phyloP scores from a whole-genome alignment of 2,113 vertebrate genomes.

The Leptobrachium leishanense region DNA sequence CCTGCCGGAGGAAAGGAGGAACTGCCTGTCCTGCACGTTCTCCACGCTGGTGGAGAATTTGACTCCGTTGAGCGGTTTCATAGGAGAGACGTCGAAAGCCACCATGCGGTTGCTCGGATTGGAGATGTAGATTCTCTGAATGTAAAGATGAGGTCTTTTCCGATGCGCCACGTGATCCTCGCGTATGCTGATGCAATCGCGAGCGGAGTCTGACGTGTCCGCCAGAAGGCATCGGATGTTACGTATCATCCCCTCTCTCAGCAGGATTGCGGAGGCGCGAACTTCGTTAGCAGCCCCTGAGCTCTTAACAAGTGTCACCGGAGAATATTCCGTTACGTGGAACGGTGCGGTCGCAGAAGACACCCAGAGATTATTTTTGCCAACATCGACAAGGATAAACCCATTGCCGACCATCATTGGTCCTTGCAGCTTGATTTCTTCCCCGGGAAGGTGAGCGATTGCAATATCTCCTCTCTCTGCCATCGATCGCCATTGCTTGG shows the following conservation, averaged over 20 bases:
- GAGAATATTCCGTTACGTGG: constrained; percentile 73
- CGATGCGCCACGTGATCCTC: constrained; percentile 91
- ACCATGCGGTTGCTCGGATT: constrained; percentile 80
- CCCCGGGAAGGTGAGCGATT: constrained; percentile 54
- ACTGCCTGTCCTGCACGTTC: constrained; percentile 80
- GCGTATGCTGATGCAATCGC: constrained; percentile 80
- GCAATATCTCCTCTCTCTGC: constrained; percentile 66
- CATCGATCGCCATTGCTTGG: constrained; percentile 72
- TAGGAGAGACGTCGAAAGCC: constrained; percentile 67
- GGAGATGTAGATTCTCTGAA: constrained; percentile 82
- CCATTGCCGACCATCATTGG: constrained; percentile 86
- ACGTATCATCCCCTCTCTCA: constrained; percentile 81
- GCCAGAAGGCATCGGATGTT: constrained; percentile 75
- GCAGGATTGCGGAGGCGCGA: constrained; percentile 69
- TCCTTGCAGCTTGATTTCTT: constrained; percentile 57
- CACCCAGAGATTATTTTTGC: constrained; percentile 84
- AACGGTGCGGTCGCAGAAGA: constrained; percentile 67
- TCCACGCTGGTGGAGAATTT: constrained; percentile 77
- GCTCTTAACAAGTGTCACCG: constrained; percentile 70
- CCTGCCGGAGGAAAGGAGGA: constrained; percentile 80
- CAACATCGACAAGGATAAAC: constrained; percentile 78
- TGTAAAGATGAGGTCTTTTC: constrained; percentile 80
- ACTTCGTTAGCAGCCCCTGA: constrained; percentile 67
- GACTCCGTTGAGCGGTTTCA: constrained; percentile 52
- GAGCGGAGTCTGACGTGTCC: constrained; percentile 54